Evolutionary conservation across 2,888 invertebrate species (phyloP), one percentile per base, ranked within the genome.

Genomic region (Limnephilus marmoratus): DNA sequence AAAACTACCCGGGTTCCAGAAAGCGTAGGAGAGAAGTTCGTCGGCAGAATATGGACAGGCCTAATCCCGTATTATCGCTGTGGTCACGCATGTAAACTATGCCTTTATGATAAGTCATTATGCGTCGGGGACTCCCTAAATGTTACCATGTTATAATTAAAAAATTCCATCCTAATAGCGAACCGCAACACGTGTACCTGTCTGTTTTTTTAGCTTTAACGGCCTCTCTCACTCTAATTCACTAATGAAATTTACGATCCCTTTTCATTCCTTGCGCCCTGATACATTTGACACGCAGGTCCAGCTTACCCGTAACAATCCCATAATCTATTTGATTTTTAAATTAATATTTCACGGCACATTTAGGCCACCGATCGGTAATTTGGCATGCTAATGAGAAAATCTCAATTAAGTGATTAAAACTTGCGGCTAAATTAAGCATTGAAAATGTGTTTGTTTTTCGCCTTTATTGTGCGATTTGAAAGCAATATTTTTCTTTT

Each of bases 151-250:
- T 92, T 92, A 92, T 93, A 93, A 93, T 93, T 93, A 93, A 93
- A 93, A 93, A 93, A 93, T 93, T 92, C 93, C 93, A 86, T 89
- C 83, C 92, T 93, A 92, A 93, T 93, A 92, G 93, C 88, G 29
- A 88, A 68, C 90, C 93, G 92, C 93, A 91, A 93, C 93, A 93
- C 93, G 93, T 93, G 93, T 93, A 93, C 92, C 93, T 93, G 93
- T 93, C 92, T 93, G 92, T 92, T 93, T 93, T 31, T 89, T 93
- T 91, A 90, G 92, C 91, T 93, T 93, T 92, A 93, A 93, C 91
- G 93, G 86, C 92, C 90, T 91, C 93, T 92, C 93, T 92, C 34
- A 89, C 91, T 92, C 91, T 93, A 92, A 92, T 93, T 92, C 93
- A 93, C 93, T 93, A 93, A 93, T 93, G 93, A 93, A 93, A 93